A percentile compares a stretch with the other conserved stretches of the same genome.
phyloP scores from a whole-genome alignment of 2,113 vertebrate species.

The Oncorhynchus tshawytscha region DNA sequence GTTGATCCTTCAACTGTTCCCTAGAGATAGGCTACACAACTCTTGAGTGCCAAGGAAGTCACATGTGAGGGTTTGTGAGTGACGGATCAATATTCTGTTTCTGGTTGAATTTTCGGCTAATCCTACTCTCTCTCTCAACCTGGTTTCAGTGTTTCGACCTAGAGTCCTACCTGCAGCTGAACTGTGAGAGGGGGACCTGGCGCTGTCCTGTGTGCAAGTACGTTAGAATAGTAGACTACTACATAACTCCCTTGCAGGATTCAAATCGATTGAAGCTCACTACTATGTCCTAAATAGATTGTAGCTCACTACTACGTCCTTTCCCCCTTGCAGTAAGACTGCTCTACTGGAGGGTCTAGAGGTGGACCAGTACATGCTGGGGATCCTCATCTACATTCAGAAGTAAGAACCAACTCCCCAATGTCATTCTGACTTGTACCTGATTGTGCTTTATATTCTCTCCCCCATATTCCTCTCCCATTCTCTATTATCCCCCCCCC shows the following conservation, averaged over 20 bases:
- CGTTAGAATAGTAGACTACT: slow-evolving; percentile 23
- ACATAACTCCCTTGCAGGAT: background rate
- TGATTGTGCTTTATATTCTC: too few species aligned
- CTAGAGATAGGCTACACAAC: background rate
- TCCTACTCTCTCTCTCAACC: background rate
- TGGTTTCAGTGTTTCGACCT: slow-evolving; percentile 81
- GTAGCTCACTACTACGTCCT: slow-evolving; percentile 10
- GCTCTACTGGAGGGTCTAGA: slow-evolving; percentile 91
- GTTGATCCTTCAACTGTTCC: too few species aligned
- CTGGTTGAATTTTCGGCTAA: too few species aligned
- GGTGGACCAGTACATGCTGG: slow-evolving; percentile 95
- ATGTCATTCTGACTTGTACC: background rate
- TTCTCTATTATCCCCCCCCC: too few species aligned
- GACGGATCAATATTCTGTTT: too few species aligned
- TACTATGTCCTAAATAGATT: slow-evolving; percentile 10
- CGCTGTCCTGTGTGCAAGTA: slow-evolving; percentile 79
- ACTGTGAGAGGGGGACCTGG: slow-evolving; percentile 81
- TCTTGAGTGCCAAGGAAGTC: background rate
- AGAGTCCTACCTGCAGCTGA: slow-evolving; percentile 84
- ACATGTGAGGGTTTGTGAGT: background rate
- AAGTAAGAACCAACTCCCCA: slow-evolving; percentile 74
- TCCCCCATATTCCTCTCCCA: too few species aligned
- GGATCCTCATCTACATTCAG: slow-evolving; percentile 91
- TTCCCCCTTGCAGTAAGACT: slow-evolving; percentile 78
- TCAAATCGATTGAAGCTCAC: background rate